phyloP scores from a whole-genome alignment of 1,140 invertebrate genomes.

The Leptinotarsa defecta region DNA sequence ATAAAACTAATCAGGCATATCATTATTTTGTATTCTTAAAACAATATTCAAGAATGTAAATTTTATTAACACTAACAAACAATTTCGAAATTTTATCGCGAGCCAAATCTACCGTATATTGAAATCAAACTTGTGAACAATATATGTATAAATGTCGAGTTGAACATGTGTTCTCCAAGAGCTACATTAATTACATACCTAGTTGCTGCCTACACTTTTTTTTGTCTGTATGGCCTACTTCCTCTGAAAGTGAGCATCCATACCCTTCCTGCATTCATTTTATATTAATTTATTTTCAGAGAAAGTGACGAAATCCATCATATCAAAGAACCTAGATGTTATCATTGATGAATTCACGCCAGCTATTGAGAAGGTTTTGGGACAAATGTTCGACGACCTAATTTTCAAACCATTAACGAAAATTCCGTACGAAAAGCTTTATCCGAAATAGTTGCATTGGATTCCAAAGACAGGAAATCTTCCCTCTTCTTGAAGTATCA shows the following conservation, averaged over 20 bases:
- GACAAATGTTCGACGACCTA: slow-evolving; percentile 24
- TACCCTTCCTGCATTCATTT: background rate
- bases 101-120: no score
- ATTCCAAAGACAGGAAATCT: no score
- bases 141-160: no score
- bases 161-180: no score
- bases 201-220: background rate
- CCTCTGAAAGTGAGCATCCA: background rate
- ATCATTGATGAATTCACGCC: slow-evolving; percentile 34
- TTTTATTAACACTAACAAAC: no score
- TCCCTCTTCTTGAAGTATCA: no score
- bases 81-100: no score
- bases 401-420: slow-evolving; percentile 25
- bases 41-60: no score
- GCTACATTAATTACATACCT: no score
- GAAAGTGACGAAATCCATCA: slow-evolving; percentile 27
- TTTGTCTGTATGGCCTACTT: background rate
- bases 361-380: slow-evolving; percentile 31
- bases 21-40: no score
- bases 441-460: slow-evolving; percentile 22
- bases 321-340: slow-evolving; percentile 28
- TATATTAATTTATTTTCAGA: slow-evolving; percentile 25
- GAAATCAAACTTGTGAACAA: no score
- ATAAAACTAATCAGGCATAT: no score
- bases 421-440: slow-evolving; percentile 31